Evolutionary conservation across 2,113 vertebrate genomes (phyloP), one percentile per base, ranked within the genome.

Genomic region (Pimephales promelas): DNA sequence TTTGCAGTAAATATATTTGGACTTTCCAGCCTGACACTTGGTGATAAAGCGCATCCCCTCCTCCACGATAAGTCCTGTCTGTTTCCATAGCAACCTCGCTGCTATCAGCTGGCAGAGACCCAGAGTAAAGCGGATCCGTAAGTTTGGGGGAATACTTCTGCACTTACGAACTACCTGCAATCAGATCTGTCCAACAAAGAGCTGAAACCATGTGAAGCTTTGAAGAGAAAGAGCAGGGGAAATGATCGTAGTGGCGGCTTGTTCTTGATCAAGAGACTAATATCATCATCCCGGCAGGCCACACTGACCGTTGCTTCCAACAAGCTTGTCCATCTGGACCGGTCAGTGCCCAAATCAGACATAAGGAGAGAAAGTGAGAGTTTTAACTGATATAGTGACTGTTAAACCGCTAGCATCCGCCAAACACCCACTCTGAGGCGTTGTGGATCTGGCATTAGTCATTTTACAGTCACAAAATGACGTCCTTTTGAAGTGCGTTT

Each of bases 71-170:
- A 90, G 87, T 90, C 87, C 68, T 77, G 84, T 89, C 87, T 10
- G 92, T 95, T 92, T 90, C 93, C 91, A 93, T 93, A 89, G 90
- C 78, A 88, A 94, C 94, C 84, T 14, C 80, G 24, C 79, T 88
- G 90, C 89, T 87, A 82, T 89, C 89, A 91, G 88, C 92, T 83
- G 40, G 62, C 89, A 88, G 89, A 90, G 91, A 90, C 90, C 91
- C 89, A 92, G 92, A 92, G 80, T 83, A 43, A 89, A 84, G 79
- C 56, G 16, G 2, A 80, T 88, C 82, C 26, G 43, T 66, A 90
- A 86, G 86, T 91, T 90, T 85, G 84, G 75, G 89, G 72, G 85
- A 86, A 90, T 86, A 88, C 70, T 47, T 79, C 87, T 86, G 79
- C 82, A 9, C 18, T 78, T 9, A 5, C 56, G 2, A 26, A 61